These are phyloP conservation scores for Vulpes ferrilata DNA, from an alignment of 2,113 vertebrate genomes.

Conservation along the genomic window DNA sequence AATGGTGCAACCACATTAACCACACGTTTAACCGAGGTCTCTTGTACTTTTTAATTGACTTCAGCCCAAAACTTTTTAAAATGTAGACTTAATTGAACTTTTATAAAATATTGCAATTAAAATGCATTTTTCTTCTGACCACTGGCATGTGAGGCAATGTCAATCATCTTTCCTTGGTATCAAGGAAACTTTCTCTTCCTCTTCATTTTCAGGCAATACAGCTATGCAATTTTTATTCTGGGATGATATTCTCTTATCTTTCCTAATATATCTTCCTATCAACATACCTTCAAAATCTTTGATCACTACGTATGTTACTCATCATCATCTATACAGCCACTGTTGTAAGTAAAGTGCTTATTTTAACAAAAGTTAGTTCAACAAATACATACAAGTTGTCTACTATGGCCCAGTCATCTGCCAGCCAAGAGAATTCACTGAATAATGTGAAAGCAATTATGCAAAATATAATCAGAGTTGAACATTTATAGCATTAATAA, in stretches of 20 bases:
- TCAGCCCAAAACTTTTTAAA: constrained; percentile 56
- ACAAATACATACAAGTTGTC: not conserved
- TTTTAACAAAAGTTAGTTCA: constrained; percentile 10
- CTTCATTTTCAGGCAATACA: not conserved
- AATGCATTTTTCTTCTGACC: constrained; percentile 63
- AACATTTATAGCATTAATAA: not conserved
- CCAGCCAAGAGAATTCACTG: not conserved
- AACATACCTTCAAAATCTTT: constrained; percentile 1
- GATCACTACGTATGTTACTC: not conserved
- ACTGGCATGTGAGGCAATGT: not conserved
- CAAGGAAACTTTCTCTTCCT: not conserved
- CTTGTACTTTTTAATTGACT: constrained; percentile 77
- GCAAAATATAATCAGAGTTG: not conserved
- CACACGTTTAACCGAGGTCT: constrained; percentile 66
- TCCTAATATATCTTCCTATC: not conserved
- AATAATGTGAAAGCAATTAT: not conserved
- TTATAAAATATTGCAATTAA: constrained; percentile 69
- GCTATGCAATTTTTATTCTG: not conserved
- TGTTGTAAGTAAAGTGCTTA: not conserved
- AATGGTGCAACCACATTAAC: constrained; percentile 57
- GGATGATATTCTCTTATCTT: not conserved
- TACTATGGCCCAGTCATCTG: not conserved
- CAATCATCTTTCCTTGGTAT: constrained; percentile 26
- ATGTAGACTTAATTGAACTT: constrained; percentile 68
- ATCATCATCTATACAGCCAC: not conserved